A percentile compares a stretch with the other conserved stretches of the same genome.
phyloP scores from a whole-genome alignment of 2,888 invertebrate genomes.

The Netelia melanura region DNA sequence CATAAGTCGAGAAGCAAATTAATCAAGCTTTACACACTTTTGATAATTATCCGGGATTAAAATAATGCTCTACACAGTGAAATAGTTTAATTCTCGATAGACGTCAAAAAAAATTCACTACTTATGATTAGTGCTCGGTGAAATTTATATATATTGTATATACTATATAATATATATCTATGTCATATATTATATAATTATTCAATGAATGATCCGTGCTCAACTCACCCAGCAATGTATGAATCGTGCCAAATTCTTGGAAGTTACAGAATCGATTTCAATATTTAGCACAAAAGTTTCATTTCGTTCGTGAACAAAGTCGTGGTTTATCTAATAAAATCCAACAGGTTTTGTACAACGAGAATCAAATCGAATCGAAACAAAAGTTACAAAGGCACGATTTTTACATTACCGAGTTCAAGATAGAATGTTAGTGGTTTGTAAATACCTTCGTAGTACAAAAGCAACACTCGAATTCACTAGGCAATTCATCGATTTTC shows the following conservation, averaged over 20 bases:
- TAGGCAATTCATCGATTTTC: constrained; percentile 95
- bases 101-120: constrained; percentile 28
- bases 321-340: constrained; percentile 56
- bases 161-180: constrained; percentile 2
- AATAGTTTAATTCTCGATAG: background rate
- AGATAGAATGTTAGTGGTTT: constrained; percentile 74
- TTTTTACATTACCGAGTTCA: constrained; percentile 58
- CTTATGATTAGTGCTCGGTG: constrained; percentile 53
- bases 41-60: background rate
- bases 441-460: constrained; percentile 96
- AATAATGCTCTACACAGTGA: background rate
- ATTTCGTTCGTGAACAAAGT: constrained; percentile 14
- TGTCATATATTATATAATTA: constrained; percentile 23
- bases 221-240: constrained; percentile 56
- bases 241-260: constrained; percentile 46
- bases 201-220: constrained; percentile 57
- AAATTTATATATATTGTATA: constrained; percentile 22
- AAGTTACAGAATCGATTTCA: constrained; percentile 52
- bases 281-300: constrained; percentile 45
- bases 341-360: no score
- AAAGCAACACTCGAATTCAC: constrained; percentile 99
- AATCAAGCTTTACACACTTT: constrained; percentile 31
- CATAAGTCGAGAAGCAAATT: constrained; percentile 2
- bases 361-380: background rate
- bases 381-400: constrained; percentile 35